phyloP scores from a whole-genome alignment of 2,113 vertebrate species.

The Pteruthius melanotis region DNA sequence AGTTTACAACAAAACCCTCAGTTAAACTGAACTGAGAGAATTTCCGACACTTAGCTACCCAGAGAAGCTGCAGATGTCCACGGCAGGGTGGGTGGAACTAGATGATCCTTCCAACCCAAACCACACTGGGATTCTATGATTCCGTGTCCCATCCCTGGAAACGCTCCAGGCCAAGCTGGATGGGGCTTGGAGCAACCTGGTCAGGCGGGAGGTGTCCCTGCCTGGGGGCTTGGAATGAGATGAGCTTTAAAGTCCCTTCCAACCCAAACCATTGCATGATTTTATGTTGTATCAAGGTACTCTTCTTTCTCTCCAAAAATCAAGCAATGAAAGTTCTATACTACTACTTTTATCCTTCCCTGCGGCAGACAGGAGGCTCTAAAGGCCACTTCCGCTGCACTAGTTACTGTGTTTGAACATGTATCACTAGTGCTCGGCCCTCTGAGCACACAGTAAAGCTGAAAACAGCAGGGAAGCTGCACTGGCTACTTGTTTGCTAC shows the following conservation, averaged over 20 bases:
- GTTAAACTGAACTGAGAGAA: neutral
- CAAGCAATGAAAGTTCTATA: fast-evolving
- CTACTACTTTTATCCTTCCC: neutral
- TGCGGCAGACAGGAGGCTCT: neutral
- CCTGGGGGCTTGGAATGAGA: neutral
- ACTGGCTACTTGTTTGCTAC: slow-evolving; percentile 34
- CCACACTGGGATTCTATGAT: neutral
- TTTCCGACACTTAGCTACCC: neutral
- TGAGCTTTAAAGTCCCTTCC: neutral
- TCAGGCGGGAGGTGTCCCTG: neutral
- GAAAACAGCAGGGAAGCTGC: neutral
- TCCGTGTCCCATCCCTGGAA: neutral
- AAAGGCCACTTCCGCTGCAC: fast-evolving
- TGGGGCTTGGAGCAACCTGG: neutral
- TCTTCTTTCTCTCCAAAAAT: neutral
- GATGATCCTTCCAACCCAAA: neutral
- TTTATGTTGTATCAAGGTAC: neutral
- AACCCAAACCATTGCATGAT: neutral
- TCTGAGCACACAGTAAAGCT: neutral
- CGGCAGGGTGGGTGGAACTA: fast-evolving
- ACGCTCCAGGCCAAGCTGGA: neutral
- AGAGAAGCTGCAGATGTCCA: neutral
- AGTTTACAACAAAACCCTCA: neutral
- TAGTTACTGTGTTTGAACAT: neutral
- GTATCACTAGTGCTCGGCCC: fast-evolving